Evolutionary conservation across 2,797 vertebrate species (phyloP).

Genomic region (Manis pentadactyla): DNA sequence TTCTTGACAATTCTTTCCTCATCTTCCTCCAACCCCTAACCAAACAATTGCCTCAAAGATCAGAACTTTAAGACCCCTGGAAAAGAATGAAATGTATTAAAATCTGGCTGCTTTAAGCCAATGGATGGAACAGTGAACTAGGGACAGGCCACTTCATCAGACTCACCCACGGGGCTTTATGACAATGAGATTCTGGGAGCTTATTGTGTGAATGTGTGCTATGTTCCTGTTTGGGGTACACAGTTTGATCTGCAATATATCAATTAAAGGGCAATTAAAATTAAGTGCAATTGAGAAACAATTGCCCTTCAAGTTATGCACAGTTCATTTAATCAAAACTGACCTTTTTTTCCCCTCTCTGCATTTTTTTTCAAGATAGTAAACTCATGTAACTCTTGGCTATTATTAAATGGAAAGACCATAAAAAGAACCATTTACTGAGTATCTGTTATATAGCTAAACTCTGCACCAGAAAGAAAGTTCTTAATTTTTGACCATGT

Average conservation of each 20-base stretch:
- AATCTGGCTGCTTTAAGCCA: not conserved
- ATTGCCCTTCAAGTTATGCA: not conserved
- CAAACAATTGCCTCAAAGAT: not conserved
- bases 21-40: not conserved
- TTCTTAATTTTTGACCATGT: not conserved
- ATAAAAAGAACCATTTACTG: not conserved
- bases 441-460: not conserved
- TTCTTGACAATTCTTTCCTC: not conserved
- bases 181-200: not conserved
- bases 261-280: not conserved
- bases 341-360: not conserved
- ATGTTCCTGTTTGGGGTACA: not conserved
- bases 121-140: not conserved
- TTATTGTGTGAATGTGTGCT: not conserved
- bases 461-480: constrained; percentile 1
- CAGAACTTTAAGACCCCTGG: not conserved
- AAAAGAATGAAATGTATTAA: not conserved
- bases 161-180: not conserved
- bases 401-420: not conserved
- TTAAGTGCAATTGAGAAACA: not conserved
- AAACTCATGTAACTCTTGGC: not conserved
- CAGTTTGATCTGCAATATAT: not conserved
- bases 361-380: not conserved
- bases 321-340: constrained; percentile 9
- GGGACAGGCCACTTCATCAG: not conserved